Evolutionary conservation across 1,140 invertebrate genomes (phyloP).

Genomic region (Apis dorsata): DNA sequence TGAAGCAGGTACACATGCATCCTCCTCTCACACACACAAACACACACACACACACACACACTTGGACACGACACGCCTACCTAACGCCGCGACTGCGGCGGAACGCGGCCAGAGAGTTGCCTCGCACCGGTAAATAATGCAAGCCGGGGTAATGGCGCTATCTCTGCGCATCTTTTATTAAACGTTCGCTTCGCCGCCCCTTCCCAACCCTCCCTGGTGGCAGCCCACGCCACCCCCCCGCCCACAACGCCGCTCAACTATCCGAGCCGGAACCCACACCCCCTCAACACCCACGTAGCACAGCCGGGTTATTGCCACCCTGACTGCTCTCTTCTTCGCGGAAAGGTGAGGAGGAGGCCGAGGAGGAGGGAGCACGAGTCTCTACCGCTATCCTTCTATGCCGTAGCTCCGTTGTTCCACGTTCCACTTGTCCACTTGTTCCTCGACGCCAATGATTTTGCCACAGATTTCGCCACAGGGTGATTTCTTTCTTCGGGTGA

Average conservation of each 20-base stretch:
- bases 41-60: not conserved
- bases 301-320: slow-evolving; percentile 61
- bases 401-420: slow-evolving; percentile 50
- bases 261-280: slow-evolving; percentile 34
- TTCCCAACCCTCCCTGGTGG: not conserved
- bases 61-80: slow-evolving; percentile 72
- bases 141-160: slow-evolving; percentile 80
- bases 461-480: not conserved
- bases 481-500: not conserved
- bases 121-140: slow-evolving; percentile 79
- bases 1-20: slow-evolving; percentile 15
- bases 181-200: slow-evolving; percentile 73
- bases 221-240: not conserved
- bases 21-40: not conserved
- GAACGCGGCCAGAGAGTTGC: slow-evolving; percentile 78
- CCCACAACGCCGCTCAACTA: slow-evolving; percentile 39
- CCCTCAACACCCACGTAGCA: not conserved
- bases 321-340: slow-evolving; percentile 74
- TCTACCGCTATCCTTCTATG: not conserved
- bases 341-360: not conserved
- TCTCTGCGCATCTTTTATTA: slow-evolving; percentile 81
- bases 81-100: slow-evolving; percentile 76
- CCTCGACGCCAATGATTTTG: not conserved
- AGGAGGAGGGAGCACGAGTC: slow-evolving; percentile 15
- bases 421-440: slow-evolving; percentile 3